phyloP scores from a whole-genome alignment of 2,888 invertebrate species.

The Fragum fragum region DNA sequence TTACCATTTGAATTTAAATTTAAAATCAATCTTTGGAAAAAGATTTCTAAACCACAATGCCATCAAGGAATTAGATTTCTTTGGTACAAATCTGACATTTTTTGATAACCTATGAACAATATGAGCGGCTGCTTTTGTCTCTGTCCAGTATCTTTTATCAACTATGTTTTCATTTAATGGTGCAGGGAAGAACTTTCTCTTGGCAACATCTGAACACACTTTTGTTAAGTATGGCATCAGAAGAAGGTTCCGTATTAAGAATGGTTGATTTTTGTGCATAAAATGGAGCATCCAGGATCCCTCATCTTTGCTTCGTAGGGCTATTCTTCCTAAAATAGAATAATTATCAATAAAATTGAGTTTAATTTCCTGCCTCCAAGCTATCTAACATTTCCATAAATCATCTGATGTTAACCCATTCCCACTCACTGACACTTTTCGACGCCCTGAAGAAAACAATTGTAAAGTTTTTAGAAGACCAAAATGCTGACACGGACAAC shows the following conservation, averaged over 20 bases:
- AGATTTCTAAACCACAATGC: conserved; percentile 10
- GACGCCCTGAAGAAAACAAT: no score
- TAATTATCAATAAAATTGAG: background rate
- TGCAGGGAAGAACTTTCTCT: background rate
- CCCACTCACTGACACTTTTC: background rate
- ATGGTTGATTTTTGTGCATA: background rate
- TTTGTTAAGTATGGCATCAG: conserved; percentile 17
- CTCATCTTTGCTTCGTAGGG: background rate
- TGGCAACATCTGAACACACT: conserved; percentile 16
- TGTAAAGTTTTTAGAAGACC: no score
- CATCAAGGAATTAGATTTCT: conserved; percentile 14
- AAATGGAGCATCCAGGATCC: conserved; percentile 33
- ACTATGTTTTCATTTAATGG: background rate
- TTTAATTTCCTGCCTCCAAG: background rate
- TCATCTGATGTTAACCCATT: conserved; percentile 9
- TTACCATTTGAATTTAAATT: no score
- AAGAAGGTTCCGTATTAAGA: background rate
- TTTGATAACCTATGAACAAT: conserved; percentile 12
- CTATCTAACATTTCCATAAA: no score
- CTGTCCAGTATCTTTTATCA: background rate
- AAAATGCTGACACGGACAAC: no score
- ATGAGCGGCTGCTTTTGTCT: conserved; percentile 14
- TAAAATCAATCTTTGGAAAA: background rate
- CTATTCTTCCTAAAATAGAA: conserved; percentile 17
- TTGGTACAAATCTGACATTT: conserved; percentile 12